A percentile compares a stretch with the other conserved stretches of the same genome.
Conservation (phyloP, 2,888 invertebrate species). For the Anoplius nigerrimus region DNA sequence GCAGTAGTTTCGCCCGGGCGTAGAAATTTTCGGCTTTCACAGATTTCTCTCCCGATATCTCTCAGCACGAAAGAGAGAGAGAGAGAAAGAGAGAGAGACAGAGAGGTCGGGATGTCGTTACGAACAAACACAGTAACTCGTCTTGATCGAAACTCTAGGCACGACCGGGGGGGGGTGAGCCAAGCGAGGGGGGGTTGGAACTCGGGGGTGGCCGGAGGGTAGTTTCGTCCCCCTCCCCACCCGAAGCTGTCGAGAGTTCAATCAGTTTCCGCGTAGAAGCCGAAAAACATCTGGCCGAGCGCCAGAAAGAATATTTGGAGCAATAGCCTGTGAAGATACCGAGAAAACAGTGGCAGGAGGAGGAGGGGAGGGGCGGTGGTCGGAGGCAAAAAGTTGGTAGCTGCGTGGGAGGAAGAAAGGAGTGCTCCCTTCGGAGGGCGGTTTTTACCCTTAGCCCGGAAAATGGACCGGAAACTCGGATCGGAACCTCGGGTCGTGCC, state of each 20-base stretch:
- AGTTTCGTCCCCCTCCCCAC: constrained; percentile 21
- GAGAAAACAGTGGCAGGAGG: no score
- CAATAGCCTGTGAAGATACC: constrained; percentile 8
- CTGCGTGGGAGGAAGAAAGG: no score
- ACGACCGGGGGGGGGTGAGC: constrained; percentile 30
- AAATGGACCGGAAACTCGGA: constrained; percentile 8
- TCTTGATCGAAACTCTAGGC: constrained; percentile 21
- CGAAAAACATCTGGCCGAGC: constrained; percentile 41
- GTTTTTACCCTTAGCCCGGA: constrained; percentile 1
- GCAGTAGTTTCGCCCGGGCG: no score
- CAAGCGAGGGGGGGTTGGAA: no score
- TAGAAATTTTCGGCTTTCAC: no score
- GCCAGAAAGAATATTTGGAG: constrained; percentile 41
- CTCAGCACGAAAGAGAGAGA: no score
- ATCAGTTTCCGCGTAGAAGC: constrained; percentile 41
- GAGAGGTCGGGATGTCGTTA: not conserved
- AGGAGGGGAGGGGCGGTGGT: not conserved
- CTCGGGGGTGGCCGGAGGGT: no score
- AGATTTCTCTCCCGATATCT: constrained; percentile 8
- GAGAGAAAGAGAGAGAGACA: no score
- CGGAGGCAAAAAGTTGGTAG: not conserved
- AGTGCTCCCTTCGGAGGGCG: no score
- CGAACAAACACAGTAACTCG: constrained; percentile 11
- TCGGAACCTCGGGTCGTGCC: constrained; percentile 13
- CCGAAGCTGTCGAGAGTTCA: constrained; percentile 35